Evolutionary conservation across 2,113 vertebrate genomes (phyloP), one percentile per base, ranked within the genome.

Genomic region (Fukomys damarensis): DNA sequence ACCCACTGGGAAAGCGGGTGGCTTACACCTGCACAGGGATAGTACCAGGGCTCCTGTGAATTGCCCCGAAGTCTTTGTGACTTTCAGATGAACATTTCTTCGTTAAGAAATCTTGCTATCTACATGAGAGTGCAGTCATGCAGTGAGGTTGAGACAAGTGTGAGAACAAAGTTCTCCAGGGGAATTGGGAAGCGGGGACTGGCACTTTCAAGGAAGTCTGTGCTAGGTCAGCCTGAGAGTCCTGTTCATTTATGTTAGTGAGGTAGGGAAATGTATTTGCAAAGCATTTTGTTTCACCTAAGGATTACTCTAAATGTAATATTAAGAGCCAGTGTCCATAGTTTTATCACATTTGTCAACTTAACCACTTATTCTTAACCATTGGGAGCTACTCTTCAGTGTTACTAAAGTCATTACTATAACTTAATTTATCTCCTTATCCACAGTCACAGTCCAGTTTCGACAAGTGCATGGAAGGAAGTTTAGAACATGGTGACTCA

Each of bases 1-100:
- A 14, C 43, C 49, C 10, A n/a, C 2, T 2, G 0, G 74, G 28
- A 32, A 43, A n/a, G n/a, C n/a, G 8, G n/a, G 12, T 19, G 5
- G 7, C 11, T 72, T 20, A 56, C 84, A 83, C 90, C 80, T 94
- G 84, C 93, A 38, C n/a, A 49, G 3, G 1, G 0, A 14, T 26
- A 41, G 1, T 28, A 22, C 0, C 11, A 7, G 80, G 19, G 7
- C 77, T 82, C 61, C 0, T 9, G 46, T 2, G 46, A 24, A 30
- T 61, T 28, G 68, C 38, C 41, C 20, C n/a, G 0, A 14, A 2
- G 84, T 61, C 46, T 3, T 0, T 10, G 35, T 72, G 76, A 72
- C 92, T 92, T 72, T 70, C 1, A 1, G 81, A 72, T 43, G 77
- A 91, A 14, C 49, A 7, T 49, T 66, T 66, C 30, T 59, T 96